phyloP scores from a whole-genome alignment of 2,888 invertebrate genomes.

The Lasioglossum calceatum region DNA sequence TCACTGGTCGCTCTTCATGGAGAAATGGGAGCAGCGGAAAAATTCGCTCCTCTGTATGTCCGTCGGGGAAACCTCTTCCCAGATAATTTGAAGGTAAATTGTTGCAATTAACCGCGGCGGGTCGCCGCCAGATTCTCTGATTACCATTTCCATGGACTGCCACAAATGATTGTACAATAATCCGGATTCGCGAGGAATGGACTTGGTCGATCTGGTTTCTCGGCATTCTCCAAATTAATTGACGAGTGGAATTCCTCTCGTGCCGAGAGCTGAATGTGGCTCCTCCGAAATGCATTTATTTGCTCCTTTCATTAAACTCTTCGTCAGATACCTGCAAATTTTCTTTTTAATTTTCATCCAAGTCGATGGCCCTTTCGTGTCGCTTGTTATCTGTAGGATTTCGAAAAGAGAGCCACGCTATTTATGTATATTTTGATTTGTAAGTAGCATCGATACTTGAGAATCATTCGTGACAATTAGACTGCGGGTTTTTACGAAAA shows the following conservation, averaged over 20 bases:
- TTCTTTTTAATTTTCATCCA: neutral
- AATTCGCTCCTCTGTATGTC: neutral
- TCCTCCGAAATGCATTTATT: neutral
- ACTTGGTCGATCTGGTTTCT: neutral
- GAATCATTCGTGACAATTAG: too few relatives aligned
- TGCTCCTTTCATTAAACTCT: neutral
- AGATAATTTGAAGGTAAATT: neutral
- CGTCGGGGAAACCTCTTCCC: neutral
- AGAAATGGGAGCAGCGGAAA: conserved; percentile 2
- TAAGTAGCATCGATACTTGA: neutral
- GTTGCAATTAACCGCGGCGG: neutral
- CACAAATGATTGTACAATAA: neutral
- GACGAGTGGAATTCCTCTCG: neutral
- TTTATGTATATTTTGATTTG: neutral
- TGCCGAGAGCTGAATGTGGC: neutral
- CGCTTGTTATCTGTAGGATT: neutral
- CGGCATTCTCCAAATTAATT: neutral
- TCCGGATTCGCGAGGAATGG: neutral
- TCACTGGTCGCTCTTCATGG: neutral
- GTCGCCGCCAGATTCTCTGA: neutral
- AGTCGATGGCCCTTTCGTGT: neutral
- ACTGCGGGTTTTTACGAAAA: too few relatives aligned
- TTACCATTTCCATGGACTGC: neutral
- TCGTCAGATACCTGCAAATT: neutral
- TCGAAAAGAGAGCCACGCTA: neutral